Conservation (phyloP, 2,888 invertebrate genomes). For the Catocala nupta region DNA sequence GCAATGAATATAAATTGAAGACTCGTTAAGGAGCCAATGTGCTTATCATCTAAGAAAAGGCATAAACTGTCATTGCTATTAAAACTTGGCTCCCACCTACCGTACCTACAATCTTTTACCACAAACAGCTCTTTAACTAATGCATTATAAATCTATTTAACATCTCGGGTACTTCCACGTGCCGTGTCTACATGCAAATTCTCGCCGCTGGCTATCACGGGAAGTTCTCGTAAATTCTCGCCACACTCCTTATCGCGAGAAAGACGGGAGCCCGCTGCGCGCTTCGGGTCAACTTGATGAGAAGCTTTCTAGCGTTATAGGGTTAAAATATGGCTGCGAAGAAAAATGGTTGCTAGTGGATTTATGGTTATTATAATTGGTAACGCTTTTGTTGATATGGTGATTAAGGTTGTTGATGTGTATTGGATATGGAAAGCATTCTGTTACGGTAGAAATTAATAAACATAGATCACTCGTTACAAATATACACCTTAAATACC, state of each 20-base stretch:
- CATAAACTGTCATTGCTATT: too few species aligned
- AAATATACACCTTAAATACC: too few species aligned
- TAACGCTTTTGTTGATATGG: too few species aligned
- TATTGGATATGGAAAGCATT: too few species aligned
- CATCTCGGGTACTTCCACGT: constrained; percentile 2
- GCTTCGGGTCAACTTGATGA: constrained; percentile 25
- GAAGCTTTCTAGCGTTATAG: constrained; percentile 17
- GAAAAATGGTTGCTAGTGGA: constrained; percentile 1
- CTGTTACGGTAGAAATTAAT: too few species aligned
- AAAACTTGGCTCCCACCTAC: too few species aligned
- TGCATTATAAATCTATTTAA: constrained; percentile 35
- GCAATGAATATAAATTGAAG: too few species aligned
- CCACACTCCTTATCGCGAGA: constrained; percentile 31
- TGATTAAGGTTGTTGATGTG: too few species aligned
- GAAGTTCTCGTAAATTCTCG: constrained; percentile 46
- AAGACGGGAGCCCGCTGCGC: constrained; percentile 47
- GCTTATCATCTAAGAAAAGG: too few species aligned
- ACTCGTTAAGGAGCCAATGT: too few species aligned
- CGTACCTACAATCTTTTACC: not conserved
- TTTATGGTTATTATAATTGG: constrained; percentile 14
- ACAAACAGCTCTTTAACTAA: constrained; percentile 13
- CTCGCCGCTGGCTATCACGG: constrained; percentile 49
- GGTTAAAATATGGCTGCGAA: constrained; percentile 9
- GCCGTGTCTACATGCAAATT: constrained; percentile 38
- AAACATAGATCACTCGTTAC: too few species aligned